These are phyloP conservation scores for Scomber scombrus DNA, from an alignment of 2,113 vertebrate species.

Conservation along the genomic window DNA sequence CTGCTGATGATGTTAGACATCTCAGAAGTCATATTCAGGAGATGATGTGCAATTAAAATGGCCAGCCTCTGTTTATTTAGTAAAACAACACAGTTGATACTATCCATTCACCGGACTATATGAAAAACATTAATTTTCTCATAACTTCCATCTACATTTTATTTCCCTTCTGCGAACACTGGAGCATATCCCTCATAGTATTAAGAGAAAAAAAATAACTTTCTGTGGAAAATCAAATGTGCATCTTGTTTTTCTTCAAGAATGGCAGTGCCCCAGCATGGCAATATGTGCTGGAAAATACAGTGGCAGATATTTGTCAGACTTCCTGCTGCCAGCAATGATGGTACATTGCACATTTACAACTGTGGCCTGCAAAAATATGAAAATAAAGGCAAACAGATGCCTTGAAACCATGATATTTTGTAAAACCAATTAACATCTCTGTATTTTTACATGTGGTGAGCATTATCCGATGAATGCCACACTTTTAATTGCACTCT, in stretches of 20 bases:
- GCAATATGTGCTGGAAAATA: slow-evolving; percentile 73
- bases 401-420: slow-evolving; percentile 2
- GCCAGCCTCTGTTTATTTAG: slow-evolving; percentile 26
- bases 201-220: slow-evolving; percentile 29
- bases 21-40: slow-evolving; percentile 14
- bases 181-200: slow-evolving; percentile 2
- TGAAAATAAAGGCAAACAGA: slow-evolving; percentile 5
- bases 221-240: slow-evolving; percentile 40
- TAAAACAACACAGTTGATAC: slow-evolving; percentile 34
- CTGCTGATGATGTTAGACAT: slow-evolving; percentile 68
- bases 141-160: neutral
- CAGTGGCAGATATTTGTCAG: slow-evolving; percentile 69
- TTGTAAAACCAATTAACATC: slow-evolving; percentile 2
- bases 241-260: slow-evolving; percentile 57
- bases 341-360: slow-evolving; percentile 37
- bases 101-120: slow-evolving; percentile 8
- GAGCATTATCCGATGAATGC: slow-evolving; percentile 16
- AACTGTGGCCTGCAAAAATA: slow-evolving; percentile 20
- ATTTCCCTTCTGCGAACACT: neutral
- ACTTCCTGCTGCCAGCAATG: slow-evolving; percentile 59
- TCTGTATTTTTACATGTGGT: slow-evolving; percentile 9
- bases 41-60: slow-evolving; percentile 24
- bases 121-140: neutral
- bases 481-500: slow-evolving; percentile 5
- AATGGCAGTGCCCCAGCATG: slow-evolving; percentile 28